Conservation (phyloP, 35 echinoderm and acorn worm genomes). For the Nesometra sesokonis region DNA sequence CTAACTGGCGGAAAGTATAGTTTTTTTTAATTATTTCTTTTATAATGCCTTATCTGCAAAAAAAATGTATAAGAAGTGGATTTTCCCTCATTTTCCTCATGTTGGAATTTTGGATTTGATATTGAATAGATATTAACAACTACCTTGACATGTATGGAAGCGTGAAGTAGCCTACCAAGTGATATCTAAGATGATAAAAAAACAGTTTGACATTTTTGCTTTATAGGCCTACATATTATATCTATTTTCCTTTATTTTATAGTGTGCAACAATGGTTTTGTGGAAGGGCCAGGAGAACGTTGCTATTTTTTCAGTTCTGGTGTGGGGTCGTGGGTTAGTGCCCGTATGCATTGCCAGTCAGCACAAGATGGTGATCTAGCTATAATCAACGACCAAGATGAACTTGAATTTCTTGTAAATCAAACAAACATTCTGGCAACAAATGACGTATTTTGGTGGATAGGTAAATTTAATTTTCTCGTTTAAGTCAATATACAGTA, state of each 20-base stretch:
- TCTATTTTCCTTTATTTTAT: background rate
- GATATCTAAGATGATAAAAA: no score
- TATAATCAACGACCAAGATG: background rate
- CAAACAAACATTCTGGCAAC: background rate
- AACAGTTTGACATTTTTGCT: no score
- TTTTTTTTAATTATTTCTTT: no score
- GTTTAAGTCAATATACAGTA: no score
- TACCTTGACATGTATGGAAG: no score
- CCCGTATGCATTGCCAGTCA: background rate
- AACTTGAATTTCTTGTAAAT: background rate
- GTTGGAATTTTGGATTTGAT: no score
- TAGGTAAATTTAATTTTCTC: background rate
- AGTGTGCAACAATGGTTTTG: background rate
- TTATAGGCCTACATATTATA: background rate
- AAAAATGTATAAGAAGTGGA: no score
- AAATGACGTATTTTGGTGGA: background rate
- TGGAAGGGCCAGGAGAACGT: background rate
- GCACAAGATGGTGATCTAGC: background rate
- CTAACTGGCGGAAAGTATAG: no score
- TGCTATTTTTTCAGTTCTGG: background rate
- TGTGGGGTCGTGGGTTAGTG: background rate
- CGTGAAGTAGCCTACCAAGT: no score
- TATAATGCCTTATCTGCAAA: no score
- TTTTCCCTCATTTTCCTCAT: no score
- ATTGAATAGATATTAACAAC: no score